Evolutionary conservation across 2,888 invertebrate genomes (phyloP).

Genomic region (Mongoloraphidia duomilia): DNA sequence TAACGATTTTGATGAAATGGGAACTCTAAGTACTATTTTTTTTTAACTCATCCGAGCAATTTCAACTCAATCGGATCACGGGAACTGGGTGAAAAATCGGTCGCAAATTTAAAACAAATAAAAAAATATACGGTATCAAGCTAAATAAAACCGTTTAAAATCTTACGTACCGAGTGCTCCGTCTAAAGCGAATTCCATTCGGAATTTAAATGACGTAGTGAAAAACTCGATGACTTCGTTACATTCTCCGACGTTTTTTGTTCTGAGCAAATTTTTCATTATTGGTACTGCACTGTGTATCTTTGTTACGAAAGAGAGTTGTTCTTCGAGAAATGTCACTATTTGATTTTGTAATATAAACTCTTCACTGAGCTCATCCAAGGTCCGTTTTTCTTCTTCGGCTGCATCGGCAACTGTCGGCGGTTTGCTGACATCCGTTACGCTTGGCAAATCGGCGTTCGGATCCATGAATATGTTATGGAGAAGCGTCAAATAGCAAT

Average conservation of each 20-base stretch:
- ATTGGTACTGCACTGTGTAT: constrained; percentile 41
- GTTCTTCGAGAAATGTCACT: not conserved
- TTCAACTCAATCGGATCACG: too few relatives aligned
- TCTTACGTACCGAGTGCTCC: constrained; percentile 40
- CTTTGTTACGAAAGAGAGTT: constrained; percentile 28
- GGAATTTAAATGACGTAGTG: constrained; percentile 63
- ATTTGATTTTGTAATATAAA: not conserved
- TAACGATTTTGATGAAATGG: too few relatives aligned
- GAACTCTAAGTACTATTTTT: too few relatives aligned
- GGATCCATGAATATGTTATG: constrained; percentile 16
- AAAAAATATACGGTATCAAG: too few relatives aligned
- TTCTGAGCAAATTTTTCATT: constrained; percentile 59
- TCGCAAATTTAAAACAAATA: too few relatives aligned
- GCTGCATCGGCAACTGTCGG: too few relatives aligned
- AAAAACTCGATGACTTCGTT: constrained; percentile 83
- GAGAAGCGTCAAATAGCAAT: constrained; percentile 16
- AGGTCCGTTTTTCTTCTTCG: too few relatives aligned
- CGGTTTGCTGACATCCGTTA: too few relatives aligned
- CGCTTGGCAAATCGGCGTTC: too few relatives aligned
- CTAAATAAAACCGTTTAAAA: not conserved
- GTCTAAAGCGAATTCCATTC: constrained; percentile 52
- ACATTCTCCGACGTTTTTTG: constrained; percentile 62
- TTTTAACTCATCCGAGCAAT: too few relatives aligned
- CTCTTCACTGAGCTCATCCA: too few relatives aligned
- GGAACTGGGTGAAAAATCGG: too few relatives aligned